Evolutionary conservation across 64 coral and sea anemone genomes (phyloP).

Genomic region (Porites lutea): DNA sequence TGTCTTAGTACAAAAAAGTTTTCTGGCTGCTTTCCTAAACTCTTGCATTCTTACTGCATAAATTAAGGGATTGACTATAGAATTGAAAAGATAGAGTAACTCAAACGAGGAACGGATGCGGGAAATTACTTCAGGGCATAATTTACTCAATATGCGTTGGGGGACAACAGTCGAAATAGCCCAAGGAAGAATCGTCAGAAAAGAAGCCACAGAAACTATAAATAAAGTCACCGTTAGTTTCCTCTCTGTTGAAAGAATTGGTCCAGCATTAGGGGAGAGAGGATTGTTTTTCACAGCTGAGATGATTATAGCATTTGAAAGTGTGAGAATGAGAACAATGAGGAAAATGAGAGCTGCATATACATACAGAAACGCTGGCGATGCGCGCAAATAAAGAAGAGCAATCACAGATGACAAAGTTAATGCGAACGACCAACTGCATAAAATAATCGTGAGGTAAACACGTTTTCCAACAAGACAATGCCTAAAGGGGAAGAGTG

Average conservation of each 20-base stretch:
- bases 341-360: neutral
- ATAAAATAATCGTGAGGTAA: neutral
- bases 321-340: neutral
- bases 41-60: neutral
- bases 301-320: neutral
- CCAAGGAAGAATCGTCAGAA: neutral
- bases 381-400: neutral
- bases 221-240: constrained; percentile 19
- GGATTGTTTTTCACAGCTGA: neutral
- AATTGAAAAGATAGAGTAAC: neutral
- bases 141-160: neutral
- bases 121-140: neutral
- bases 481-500: constrained; percentile 19
- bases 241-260: neutral
- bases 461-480: neutral
- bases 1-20: neutral
- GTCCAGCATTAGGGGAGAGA: neutral
- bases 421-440: neutral
- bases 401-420: neutral
- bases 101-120: neutral
- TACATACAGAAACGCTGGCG: neutral
- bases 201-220: neutral
- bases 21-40: neutral
- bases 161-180: neutral
- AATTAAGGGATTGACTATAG: neutral